phyloP scores from a whole-genome alignment of 2,113 vertebrate genomes.

The Dipodomys stephensi region DNA sequence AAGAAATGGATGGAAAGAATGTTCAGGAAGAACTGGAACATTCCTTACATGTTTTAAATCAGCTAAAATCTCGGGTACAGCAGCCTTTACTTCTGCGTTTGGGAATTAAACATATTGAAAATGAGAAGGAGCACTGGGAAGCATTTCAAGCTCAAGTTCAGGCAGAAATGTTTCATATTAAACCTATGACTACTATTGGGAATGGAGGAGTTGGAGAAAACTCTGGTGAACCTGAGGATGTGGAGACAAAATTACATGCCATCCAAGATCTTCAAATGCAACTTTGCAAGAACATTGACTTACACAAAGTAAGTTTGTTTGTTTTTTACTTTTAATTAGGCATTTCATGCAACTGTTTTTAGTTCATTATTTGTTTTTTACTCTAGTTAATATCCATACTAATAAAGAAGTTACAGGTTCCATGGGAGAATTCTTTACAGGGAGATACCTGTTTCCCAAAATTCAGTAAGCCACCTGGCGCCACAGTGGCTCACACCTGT shows the following conservation, averaged over 20 bases:
- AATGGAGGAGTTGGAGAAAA: slow-evolving; percentile 53
- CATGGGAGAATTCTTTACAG: background rate
- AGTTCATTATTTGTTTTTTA: background rate
- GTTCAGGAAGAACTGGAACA: slow-evolving; percentile 83
- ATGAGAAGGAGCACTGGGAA: slow-evolving; percentile 86
- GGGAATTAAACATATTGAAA: slow-evolving; percentile 80
- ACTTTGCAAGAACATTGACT: slow-evolving; percentile 86
- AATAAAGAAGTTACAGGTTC: background rate
- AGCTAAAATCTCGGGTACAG: slow-evolving; percentile 85
- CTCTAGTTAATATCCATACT: background rate
- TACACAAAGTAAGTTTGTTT: slow-evolving; percentile 87
- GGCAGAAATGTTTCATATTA: slow-evolving; percentile 84
- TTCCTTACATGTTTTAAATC: slow-evolving; percentile 82
- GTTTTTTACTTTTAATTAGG: background rate
- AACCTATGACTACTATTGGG: slow-evolving; percentile 78
- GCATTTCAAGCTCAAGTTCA: slow-evolving; percentile 87
- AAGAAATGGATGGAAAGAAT: slow-evolving; percentile 81
- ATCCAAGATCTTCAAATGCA: slow-evolving; percentile 82
- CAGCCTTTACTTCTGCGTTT: slow-evolving; percentile 83
- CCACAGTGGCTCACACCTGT: no score
- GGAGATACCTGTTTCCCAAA: slow-evolving; percentile 26
- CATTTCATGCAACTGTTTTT: background rate
- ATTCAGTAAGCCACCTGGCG: background rate
- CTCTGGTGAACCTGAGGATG: background rate
- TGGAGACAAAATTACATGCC: slow-evolving; percentile 74